Conservation (phyloP, 2,888 invertebrate species). For the Chalcis sispes region DNA sequence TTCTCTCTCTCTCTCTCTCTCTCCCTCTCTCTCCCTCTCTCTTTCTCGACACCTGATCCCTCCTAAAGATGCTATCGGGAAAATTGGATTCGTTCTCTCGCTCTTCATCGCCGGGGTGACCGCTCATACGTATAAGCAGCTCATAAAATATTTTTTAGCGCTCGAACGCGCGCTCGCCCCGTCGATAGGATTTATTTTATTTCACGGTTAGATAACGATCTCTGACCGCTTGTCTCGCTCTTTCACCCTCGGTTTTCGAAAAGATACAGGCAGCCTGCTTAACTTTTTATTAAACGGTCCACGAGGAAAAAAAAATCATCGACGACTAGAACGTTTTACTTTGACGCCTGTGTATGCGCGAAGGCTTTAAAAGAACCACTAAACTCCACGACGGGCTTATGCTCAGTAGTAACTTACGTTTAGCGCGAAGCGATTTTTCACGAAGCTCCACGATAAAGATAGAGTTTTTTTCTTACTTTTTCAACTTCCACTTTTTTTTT, state of each 20-base stretch:
- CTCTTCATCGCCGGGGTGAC: slow-evolving; percentile 58
- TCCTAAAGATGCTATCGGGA: slow-evolving; percentile 75
- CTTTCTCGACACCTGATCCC: slow-evolving; percentile 71
- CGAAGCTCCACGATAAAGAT: neutral
- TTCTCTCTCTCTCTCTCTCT: slow-evolving; percentile 1
- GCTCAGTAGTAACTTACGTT: slow-evolving; percentile 55
- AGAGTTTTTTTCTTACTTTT: neutral
- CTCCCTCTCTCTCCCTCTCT: slow-evolving; percentile 27
- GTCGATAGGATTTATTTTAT: slow-evolving; percentile 73
- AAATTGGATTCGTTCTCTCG: slow-evolving; percentile 73
- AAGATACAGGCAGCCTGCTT: too few species aligned
- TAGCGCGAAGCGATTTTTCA: slow-evolving; percentile 44
- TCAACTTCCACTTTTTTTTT: neutral
- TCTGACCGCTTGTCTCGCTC: slow-evolving; percentile 35
- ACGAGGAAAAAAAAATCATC: slow-evolving; percentile 29
- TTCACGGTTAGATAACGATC: slow-evolving; percentile 74
- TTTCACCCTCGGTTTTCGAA: neutral
- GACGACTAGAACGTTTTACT: neutral
- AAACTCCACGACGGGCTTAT: slow-evolving; percentile 44
- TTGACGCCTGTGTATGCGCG: neutral
- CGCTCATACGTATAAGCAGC: slow-evolving; percentile 76
- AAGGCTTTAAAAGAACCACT: neutral
- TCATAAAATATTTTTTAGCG: slow-evolving; percentile 75
- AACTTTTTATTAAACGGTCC: neutral
- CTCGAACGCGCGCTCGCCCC: slow-evolving; percentile 62